Evolutionary conservation across 2,113 vertebrate species (phyloP).

Genomic region (Motacilla alba): DNA sequence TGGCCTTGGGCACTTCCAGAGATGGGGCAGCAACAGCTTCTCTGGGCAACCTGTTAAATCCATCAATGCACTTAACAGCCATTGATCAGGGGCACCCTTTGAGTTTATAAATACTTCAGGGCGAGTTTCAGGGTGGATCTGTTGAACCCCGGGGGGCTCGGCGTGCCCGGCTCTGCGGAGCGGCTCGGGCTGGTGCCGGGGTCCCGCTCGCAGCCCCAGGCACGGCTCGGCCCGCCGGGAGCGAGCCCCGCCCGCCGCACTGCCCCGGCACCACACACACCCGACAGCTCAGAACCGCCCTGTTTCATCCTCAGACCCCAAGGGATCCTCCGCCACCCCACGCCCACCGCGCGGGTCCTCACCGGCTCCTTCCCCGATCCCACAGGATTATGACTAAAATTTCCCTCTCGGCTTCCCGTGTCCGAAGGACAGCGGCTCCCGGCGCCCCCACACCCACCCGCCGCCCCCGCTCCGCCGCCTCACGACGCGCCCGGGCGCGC

Average conservation of each 20-base stretch:
- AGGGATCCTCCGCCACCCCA: no score
- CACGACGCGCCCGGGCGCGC: neutral
- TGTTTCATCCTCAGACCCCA: fast-evolving
- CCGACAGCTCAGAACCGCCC: neutral
- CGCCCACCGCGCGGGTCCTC: neutral
- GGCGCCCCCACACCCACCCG: no score
- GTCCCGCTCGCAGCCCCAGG: neutral
- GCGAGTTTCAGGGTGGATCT: neutral
- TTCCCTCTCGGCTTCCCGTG: neutral
- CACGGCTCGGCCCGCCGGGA: neutral
- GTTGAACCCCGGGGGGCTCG: neutral
- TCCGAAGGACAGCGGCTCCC: neutral
- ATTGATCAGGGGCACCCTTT: neutral
- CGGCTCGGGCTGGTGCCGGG: neutral
- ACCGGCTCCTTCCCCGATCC: neutral
- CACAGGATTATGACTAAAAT: neutral
- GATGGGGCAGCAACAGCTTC: neutral
- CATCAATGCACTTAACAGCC: neutral
- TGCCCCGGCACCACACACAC: fast-evolving
- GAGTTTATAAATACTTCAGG: neutral
- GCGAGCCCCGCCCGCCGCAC: neutral
- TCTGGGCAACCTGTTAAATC: neutral
- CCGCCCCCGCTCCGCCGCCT: neutral
- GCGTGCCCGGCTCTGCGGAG: neutral
- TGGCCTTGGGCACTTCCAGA: neutral